Evolutionary conservation across 2,888 invertebrate genomes (phyloP).

Genomic region (Cerceris rybyensis): DNA sequence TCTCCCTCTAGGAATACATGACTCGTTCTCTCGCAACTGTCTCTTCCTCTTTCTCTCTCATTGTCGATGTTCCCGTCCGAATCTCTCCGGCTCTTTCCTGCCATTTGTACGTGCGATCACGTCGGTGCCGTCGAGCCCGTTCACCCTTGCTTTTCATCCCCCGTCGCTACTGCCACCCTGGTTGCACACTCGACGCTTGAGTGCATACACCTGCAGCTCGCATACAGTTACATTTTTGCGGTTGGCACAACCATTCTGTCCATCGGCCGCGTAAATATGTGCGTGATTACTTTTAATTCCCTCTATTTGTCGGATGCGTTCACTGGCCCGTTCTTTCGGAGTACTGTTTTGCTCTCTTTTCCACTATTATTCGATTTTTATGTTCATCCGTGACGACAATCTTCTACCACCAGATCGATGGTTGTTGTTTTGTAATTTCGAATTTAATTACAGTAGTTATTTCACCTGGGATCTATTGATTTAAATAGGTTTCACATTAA

Average conservation of each 20-base stretch:
- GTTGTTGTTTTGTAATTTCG: too few relatives aligned
- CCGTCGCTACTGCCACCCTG: slow-evolving; percentile 1
- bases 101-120: slow-evolving; percentile 23
- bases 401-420: too few relatives aligned
- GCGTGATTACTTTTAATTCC: slow-evolving; percentile 79
- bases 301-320: slow-evolving; percentile 65
- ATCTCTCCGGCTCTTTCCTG: background rate
- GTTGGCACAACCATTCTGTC: slow-evolving; percentile 68
- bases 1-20: slow-evolving; percentile 21
- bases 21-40: background rate
- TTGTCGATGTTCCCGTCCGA: background rate
- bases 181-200: slow-evolving; percentile 32
- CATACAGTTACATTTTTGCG: slow-evolving; percentile 75
- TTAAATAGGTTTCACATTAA: too few relatives aligned
- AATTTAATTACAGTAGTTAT: slow-evolving; percentile 36
- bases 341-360: background rate
- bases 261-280: slow-evolving; percentile 74
- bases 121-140: slow-evolving; percentile 20
- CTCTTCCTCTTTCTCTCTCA: background rate
- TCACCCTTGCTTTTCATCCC: background rate
- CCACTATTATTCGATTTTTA: slow-evolving; percentile 1
- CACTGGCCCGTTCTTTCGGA: slow-evolving; percentile 6
- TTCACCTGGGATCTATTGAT: slow-evolving; percentile 20
- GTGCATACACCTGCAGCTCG: slow-evolving; percentile 68
- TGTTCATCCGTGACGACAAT: background rate